These are phyloP conservation scores for Clarias magur DNA, from an alignment of 2,113 vertebrate genomes.

Conservation along the genomic window DNA sequence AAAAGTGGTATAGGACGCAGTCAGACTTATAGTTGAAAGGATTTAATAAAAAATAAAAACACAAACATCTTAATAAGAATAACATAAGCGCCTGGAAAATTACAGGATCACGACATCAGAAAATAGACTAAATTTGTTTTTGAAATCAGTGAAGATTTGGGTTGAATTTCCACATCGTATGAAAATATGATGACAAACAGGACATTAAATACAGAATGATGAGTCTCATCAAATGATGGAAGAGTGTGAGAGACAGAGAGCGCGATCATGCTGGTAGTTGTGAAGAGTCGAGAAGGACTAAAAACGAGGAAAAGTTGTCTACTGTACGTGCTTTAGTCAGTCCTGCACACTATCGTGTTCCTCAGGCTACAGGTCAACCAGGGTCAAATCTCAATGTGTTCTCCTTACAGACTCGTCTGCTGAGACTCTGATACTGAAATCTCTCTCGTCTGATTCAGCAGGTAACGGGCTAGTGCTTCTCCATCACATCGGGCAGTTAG, in stretches of 20 bases:
- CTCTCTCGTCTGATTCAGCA: background rate
- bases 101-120: conserved; percentile 5
- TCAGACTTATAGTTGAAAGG: background rate
- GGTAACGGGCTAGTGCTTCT: background rate
- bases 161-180: conserved; percentile 6
- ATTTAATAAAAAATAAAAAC: conserved; percentile 26
- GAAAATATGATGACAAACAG: conserved; percentile 1
- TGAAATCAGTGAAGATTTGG: conserved; percentile 1
- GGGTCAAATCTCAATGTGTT: background rate
- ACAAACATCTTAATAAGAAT: background rate
- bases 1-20: background rate
- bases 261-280: background rate
- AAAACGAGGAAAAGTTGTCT: background rate
- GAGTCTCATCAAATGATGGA: background rate
- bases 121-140: conserved; percentile 4
- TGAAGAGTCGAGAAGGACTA: background rate
- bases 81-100: background rate
- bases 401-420: background rate
- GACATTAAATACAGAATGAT: conserved; percentile 6
- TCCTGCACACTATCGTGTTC: background rate
- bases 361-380: background rate
- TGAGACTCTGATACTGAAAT: background rate
- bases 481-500: background rate
- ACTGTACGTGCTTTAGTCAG: background rate
- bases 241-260: background rate